phyloP scores from a whole-genome alignment of 2,797 vertebrate species.

The Myiothlypis coronata region DNA sequence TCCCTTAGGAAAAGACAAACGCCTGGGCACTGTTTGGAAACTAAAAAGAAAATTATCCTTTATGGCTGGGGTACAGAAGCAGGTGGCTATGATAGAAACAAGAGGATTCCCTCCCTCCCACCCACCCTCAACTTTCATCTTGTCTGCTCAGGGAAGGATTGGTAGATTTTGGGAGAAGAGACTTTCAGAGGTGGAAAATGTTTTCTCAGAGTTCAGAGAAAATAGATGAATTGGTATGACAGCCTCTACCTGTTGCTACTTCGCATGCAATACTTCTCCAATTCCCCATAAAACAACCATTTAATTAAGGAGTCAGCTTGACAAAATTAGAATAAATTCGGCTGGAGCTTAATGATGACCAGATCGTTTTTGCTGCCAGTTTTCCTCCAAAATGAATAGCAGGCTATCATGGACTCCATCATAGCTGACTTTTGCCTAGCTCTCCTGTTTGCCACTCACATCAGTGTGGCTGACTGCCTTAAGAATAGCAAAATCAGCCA shows the following conservation, averaged over 20 bases:
- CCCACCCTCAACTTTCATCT: neutral
- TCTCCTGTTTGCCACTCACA: neutral
- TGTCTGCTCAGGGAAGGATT: neutral
- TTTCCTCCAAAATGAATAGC: neutral
- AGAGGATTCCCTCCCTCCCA: neutral
- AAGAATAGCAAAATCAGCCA: neutral
- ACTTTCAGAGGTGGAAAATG: neutral
- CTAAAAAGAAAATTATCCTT: neutral
- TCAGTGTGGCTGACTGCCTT: neutral
- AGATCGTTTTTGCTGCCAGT: constrained; percentile 5
- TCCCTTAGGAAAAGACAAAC: neutral
- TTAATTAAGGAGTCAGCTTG: constrained; percentile 18
- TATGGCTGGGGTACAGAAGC: neutral
- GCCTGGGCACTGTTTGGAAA: neutral
- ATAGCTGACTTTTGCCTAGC: neutral
- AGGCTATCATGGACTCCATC: neutral
- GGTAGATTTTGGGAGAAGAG: neutral
- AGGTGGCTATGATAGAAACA: accelerated
- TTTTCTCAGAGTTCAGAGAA: neutral
- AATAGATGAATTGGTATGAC: neutral
- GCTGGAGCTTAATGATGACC: neutral
- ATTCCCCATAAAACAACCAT: neutral
- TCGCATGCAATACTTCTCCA: neutral
- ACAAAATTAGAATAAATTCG: constrained; percentile 18
- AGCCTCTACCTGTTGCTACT: neutral